Evolutionary conservation across 2,888 invertebrate genomes (phyloP).

Genomic region (Syrista parreyssii): DNA sequence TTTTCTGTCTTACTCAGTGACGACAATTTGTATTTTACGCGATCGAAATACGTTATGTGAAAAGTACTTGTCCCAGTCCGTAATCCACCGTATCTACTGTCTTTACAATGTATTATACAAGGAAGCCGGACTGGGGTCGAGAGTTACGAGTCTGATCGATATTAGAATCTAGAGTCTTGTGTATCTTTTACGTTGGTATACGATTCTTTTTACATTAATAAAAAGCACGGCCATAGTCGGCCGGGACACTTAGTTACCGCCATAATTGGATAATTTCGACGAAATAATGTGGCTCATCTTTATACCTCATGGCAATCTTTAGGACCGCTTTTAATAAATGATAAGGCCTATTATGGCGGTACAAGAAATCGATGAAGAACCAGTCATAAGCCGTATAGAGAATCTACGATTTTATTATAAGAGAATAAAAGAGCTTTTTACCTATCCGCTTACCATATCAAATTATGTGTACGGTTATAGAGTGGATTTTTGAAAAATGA

Average conservation of each 20-base stretch:
- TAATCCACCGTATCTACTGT: neutral
- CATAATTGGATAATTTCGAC: neutral
- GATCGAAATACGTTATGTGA: neutral
- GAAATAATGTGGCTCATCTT: neutral
- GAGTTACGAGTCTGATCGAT: neutral
- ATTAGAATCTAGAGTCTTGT: neutral
- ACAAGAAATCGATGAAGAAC: neutral
- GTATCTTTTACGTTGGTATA: neutral
- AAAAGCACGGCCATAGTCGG: neutral
- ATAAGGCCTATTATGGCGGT: neutral
- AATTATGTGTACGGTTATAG: neutral
- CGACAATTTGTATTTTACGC: neutral
- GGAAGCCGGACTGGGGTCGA: neutral
- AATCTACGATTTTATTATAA: neutral
- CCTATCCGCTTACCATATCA: neutral
- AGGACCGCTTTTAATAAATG: neutral
- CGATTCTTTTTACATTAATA: neutral
- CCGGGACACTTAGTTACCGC: neutral
- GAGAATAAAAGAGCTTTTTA: neutral
- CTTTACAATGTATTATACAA: neutral
- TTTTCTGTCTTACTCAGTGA: neutral
- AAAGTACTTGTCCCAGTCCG: neutral
- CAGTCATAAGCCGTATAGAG: neutral
- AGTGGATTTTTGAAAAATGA: neutral
- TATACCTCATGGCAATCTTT: neutral